Evolutionary conservation across 2,113 vertebrate species (phyloP), one percentile per base, ranked within the genome.

Genomic region (Sturnira hondurensis): DNA sequence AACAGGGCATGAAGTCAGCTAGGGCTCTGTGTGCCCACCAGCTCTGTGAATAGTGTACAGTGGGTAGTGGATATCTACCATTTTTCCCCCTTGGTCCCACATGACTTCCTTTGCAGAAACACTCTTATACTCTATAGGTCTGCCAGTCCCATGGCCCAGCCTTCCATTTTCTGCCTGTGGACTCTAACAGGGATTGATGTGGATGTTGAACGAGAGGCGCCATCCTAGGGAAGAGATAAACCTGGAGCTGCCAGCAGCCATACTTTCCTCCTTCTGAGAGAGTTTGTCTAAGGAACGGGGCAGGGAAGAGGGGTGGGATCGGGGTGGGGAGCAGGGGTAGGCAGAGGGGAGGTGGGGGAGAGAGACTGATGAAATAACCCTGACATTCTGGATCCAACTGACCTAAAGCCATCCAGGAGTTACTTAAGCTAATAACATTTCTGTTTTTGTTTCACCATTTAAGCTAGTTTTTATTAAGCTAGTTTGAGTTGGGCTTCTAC

Each of bases 251-350:
- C 31, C 22, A 26, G 65, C 3, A 58, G 63, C 4, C 56, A 3
- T 58, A 28, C 41, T 63, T 80, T 56, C 17, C 65, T 92, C 28
- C 52, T 89, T 83, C 38, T 47, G 56, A 93, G 63, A 86, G 45
- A 87, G 61, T 4, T 77, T 47, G 13, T 50, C 67, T 93, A 15
- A 41, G n/a, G 28, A 50, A 43, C 24, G 52, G 38, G 36, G 22
- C 4, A 0, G n/a, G 41, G 28, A 45, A 45, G 7, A 4, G 14
- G 20, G 1, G n/a, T 7, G 14, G 28, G 24, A 0, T 2, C 6
- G 0, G 26, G 43, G 4, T 16, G 10, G 1, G 2, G 11, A 17
- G 7, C 6, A 2, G 0, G 16, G 7, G 7, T 33, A 43, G 20
- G 7, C 2, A 47, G 1, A 4, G 8, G 20, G 54, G 19, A 26